Conservation (phyloP, 2,797 vertebrate genomes). For the Diceros bicornis region DNA sequence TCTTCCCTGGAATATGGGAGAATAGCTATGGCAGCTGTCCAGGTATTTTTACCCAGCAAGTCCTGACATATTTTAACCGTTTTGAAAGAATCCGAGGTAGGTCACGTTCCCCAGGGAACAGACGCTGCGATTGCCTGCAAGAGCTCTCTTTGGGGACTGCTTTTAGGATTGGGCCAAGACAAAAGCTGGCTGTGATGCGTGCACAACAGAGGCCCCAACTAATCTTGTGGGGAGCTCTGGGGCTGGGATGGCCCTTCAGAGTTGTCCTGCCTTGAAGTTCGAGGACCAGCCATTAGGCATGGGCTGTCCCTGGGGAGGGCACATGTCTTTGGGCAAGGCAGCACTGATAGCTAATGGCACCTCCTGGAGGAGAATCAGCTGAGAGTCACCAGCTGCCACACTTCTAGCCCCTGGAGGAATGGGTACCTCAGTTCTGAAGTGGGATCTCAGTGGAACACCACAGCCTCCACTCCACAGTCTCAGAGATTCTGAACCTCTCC, state of each 20-base stretch:
- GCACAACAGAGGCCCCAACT: background rate
- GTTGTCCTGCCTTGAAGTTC: background rate
- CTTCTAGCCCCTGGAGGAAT: background rate
- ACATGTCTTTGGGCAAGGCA: background rate
- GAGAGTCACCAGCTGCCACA: background rate
- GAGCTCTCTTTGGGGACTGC: background rate
- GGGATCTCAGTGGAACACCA: background rate
- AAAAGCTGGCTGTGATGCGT: background rate
- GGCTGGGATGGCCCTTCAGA: background rate
- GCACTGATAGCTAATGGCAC: background rate
- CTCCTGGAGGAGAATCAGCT: background rate
- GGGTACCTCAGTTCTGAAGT: background rate
- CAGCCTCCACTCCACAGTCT: background rate
- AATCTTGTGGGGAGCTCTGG: background rate
- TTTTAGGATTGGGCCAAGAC: background rate
- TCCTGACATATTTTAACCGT: background rate
- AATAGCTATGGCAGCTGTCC: background rate
- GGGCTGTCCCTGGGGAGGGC: background rate
- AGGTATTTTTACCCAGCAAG: conserved; percentile 52
- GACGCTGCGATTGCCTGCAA: background rate
- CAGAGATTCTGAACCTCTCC: background rate
- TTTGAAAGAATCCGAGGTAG: conserved; percentile 6
- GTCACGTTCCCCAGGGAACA: background rate
- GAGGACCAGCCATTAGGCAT: background rate
- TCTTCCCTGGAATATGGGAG: conserved; percentile 13